Conservation (phyloP, 2,113 vertebrate species). For the Albula goreensis region DNA sequence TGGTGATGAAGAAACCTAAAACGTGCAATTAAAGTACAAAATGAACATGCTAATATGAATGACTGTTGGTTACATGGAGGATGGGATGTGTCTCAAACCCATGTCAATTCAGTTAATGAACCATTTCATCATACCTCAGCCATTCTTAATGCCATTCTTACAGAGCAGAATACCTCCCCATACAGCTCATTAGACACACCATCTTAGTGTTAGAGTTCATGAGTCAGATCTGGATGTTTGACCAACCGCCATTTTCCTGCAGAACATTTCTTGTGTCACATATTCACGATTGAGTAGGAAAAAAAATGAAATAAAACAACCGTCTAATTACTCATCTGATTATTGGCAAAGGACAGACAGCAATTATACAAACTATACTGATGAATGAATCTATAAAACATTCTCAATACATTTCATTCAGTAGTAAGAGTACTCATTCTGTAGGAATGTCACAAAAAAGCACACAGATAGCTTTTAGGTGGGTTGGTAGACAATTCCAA, state of each 20-base stretch:
- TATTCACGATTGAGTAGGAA: neutral
- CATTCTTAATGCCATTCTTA: neutral
- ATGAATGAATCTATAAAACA: neutral
- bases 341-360: neutral
- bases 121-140: neutral
- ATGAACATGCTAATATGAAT: neutral
- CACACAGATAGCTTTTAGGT: neutral
- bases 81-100: neutral
- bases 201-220: too few species aligned
- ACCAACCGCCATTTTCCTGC: neutral
- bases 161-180: too few species aligned
- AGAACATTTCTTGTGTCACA: neutral
- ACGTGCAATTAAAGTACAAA: neutral
- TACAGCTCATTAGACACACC: too few species aligned
- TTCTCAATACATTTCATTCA: neutral
- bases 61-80: neutral
- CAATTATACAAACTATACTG: neutral
- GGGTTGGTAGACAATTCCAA: neutral
- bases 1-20: neutral
- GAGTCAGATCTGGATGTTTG: too few species aligned
- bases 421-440: neutral
- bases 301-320: neutral
- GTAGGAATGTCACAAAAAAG: neutral
- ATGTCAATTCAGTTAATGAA: neutral
- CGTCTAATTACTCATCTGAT: neutral